A percentile compares a stretch with the other conserved stretches of the same genome.
These are phyloP conservation scores for Clamator glandarius DNA, from an alignment of 2,797 vertebrate genomes.

Conservation along the genomic window DNA sequence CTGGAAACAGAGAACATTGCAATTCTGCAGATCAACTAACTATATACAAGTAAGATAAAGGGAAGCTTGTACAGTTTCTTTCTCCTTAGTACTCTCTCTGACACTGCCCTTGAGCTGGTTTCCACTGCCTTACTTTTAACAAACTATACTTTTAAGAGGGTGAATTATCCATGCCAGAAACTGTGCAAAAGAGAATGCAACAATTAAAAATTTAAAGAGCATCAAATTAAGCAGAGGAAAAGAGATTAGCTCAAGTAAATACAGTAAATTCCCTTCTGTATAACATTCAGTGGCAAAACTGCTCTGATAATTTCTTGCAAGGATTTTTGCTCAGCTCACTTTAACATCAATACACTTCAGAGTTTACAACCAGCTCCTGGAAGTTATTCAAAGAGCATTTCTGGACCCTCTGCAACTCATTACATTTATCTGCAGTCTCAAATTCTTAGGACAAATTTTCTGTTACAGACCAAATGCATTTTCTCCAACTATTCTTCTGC, in stretches of 20 bases:
- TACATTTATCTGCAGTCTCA: neutral
- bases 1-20: neutral
- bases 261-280: neutral
- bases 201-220: neutral
- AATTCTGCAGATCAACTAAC: neutral
- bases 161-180: neutral
- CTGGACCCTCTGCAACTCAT: neutral
- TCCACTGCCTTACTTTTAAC: neutral
- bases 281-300: neutral
- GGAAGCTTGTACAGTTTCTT: neutral
- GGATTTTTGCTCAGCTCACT: neutral
- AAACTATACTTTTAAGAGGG: neutral
- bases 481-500: neutral
- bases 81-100: neutral
- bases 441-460: neutral
- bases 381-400: neutral
- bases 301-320: neutral
- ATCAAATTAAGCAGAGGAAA: neutral
- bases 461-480: fast-evolving
- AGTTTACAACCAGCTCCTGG: neutral
- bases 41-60: neutral
- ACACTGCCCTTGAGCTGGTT: neutral
- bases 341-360: neutral
- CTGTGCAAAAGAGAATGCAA: neutral
- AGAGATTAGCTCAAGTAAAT: neutral